A percentile compares a stretch with the other conserved stretches of the same genome.
These are phyloP conservation scores for Cistogaster globosa DNA, from an alignment of 2,888 invertebrate species.

Conservation along the genomic window DNA sequence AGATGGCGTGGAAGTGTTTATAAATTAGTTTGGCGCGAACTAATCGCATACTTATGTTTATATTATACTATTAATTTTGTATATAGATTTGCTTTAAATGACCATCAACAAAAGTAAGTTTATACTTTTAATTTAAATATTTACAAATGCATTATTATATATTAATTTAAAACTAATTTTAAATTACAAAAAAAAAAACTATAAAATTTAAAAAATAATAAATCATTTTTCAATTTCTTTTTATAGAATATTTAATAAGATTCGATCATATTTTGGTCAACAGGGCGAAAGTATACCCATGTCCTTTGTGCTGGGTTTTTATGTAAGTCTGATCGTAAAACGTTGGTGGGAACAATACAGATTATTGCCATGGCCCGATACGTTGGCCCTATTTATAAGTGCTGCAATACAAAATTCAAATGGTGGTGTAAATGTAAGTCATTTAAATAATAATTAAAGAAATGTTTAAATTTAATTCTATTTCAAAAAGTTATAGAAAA, in stretches of 20 bases:
- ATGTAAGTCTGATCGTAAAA: slow-evolving; percentile 95
- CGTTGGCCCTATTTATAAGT: slow-evolving; percentile 94
- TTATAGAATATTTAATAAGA: slow-evolving; percentile 92
- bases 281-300: slow-evolving; percentile 96
- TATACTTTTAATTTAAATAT: slow-evolving; percentile 15
- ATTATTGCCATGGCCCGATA: slow-evolving; percentile 96
- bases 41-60: slow-evolving; percentile 92
- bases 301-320: slow-evolving; percentile 97
- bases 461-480: no score
- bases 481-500: no score
- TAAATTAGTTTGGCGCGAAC: slow-evolving; percentile 96
- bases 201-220: background rate
- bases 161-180: no score
- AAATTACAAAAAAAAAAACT: background rate
- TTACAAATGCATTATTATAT: background rate
- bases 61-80: slow-evolving; percentile 94
- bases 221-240: background rate
- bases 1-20: slow-evolving; percentile 98
- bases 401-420: slow-evolving; percentile 93
- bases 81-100: slow-evolving; percentile 92
- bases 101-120: slow-evolving; percentile 90
- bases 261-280: slow-evolving; percentile 92
- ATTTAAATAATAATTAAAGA: no score
- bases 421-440: slow-evolving; percentile 81
- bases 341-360: slow-evolving; percentile 98